Conservation (phyloP, 1,140 invertebrate species). For the Panagrolaimus sp. region DNA sequence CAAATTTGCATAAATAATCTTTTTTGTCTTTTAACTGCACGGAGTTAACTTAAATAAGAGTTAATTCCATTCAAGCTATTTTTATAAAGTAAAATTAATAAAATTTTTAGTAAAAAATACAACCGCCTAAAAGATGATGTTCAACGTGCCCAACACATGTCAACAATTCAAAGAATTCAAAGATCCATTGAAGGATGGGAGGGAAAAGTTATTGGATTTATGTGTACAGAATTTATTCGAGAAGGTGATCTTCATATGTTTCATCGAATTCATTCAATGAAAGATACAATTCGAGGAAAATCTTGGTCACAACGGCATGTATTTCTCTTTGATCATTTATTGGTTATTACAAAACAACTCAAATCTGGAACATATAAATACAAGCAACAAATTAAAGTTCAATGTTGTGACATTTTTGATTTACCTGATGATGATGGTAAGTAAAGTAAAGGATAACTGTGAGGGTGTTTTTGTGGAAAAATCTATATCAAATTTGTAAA, state of each 20-base stretch:
- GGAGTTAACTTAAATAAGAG: too few relatives aligned
- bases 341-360: constrained; percentile 86
- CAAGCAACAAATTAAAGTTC: constrained; percentile 65
- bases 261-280: constrained; percentile 10
- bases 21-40: too few relatives aligned
- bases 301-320: constrained; percentile 81
- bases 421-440: constrained; percentile 72
- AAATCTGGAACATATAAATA: constrained; percentile 65
- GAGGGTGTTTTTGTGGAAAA: background rate
- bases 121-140: constrained; percentile 20
- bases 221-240: constrained; percentile 89
- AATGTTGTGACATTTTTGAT: constrained; percentile 71
- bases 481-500: too few relatives aligned
- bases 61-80: too few relatives aligned
- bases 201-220: constrained; percentile 81
- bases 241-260: constrained; percentile 59
- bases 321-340: constrained; percentile 87
- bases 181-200: constrained; percentile 90
- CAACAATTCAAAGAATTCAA: constrained; percentile 83
- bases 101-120: constrained; percentile 26
- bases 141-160: constrained; percentile 60
- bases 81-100: background rate
- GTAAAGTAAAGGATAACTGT: too few relatives aligned
- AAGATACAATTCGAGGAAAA: constrained; percentile 63
- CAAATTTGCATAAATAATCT: too few relatives aligned